These are phyloP conservation scores for Salarias fasciatus DNA, from an alignment of 2,797 vertebrate genomes.

Conservation along the genomic window DNA sequence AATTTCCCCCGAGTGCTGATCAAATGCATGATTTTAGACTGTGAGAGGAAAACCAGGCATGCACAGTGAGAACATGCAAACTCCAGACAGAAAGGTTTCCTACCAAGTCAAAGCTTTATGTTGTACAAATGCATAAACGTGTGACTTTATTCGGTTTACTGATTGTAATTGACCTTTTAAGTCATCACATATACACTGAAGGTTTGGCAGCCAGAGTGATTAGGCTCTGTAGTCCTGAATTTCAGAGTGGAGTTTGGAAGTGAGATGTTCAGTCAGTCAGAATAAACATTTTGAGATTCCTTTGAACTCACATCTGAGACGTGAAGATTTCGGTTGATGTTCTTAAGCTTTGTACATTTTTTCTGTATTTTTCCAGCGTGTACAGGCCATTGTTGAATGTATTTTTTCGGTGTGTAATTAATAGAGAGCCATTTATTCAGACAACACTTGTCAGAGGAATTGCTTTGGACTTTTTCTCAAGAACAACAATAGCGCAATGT, in stretches of 20 bases:
- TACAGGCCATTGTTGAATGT: conserved; percentile 2
- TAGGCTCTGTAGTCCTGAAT: conserved; percentile 18
- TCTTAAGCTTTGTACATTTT: conserved; percentile 33
- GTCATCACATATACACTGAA: conserved; percentile 3
- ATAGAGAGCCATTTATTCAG: conserved; percentile 45
- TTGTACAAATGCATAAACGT: no score
- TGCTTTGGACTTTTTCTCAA: conserved; percentile 33
- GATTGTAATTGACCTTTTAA: background rate
- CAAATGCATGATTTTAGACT: no score
- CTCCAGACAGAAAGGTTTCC: background rate
- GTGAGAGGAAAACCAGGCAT: no score
- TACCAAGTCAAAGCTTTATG: background rate
- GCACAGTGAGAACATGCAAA: no score
- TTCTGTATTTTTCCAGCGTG: conserved; percentile 28
- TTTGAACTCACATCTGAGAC: conserved; percentile 42
- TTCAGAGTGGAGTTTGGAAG: conserved; percentile 22
- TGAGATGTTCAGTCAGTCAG: conserved; percentile 13
- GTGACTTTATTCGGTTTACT: conserved; percentile 1
- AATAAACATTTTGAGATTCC: conserved; percentile 31
- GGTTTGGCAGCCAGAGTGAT: conserved; percentile 1
- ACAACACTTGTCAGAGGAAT: conserved; percentile 31
- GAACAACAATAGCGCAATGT: conserved; percentile 32
- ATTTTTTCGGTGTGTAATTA: conserved; percentile 34
- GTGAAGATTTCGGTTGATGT: conserved; percentile 30
- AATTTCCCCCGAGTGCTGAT: no score